Evolutionary conservation across 2,113 vertebrate genomes (phyloP).

Genomic region (Bufo bufo): DNA sequence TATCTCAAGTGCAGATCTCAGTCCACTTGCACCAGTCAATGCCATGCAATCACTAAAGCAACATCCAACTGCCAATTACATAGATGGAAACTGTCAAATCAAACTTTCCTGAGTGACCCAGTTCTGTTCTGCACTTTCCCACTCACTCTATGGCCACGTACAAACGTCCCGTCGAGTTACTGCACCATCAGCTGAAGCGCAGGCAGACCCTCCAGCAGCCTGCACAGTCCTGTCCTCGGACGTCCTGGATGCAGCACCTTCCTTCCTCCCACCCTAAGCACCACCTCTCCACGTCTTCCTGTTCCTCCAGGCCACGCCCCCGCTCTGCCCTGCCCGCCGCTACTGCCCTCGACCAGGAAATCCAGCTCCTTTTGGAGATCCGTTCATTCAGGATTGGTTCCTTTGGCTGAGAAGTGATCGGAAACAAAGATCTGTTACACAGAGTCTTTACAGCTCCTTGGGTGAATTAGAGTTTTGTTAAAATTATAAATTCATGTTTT

Average conservation of each 20-base stretch:
- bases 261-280: background rate
- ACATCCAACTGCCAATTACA: background rate
- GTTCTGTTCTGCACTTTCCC: background rate
- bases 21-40: background rate
- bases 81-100: background rate
- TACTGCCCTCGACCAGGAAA: too few relatives aligned
- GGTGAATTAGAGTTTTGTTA: too few relatives aligned
- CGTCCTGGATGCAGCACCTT: background rate
- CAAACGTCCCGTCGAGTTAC: too few relatives aligned
- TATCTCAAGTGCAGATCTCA: background rate
- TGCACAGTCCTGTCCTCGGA: background rate
- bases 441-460: too few relatives aligned
- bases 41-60: background rate
- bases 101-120: background rate
- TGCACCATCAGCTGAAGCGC: too few relatives aligned
- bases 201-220: background rate
- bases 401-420: too few relatives aligned
- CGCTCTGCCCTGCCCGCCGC: background rate
- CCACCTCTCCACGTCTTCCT: conserved; percentile 52
- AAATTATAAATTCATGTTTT: too few relatives aligned
- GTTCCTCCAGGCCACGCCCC: conserved; percentile 32
- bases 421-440: too few relatives aligned
- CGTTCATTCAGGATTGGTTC: too few relatives aligned
- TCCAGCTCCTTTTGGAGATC: too few relatives aligned
- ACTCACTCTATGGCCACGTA: background rate